These are phyloP conservation scores for Anguilla obscura DNA, from an alignment of 2,797 vertebrate species.

Conservation along the genomic window DNA sequence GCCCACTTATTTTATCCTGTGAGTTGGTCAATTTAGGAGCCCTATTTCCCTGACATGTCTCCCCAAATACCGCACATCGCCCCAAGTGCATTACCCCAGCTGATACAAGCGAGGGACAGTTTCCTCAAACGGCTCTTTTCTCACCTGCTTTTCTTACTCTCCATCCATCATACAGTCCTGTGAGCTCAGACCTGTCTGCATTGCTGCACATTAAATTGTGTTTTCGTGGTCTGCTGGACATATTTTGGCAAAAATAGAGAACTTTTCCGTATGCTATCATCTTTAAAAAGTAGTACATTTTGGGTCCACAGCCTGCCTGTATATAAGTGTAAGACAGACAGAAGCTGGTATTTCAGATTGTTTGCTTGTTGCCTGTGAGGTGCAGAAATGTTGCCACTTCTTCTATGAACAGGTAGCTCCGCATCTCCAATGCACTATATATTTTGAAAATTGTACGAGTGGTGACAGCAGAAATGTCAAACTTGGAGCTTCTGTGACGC, in stretches of 20 bases:
- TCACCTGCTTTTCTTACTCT: neutral
- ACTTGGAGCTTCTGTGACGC: neutral
- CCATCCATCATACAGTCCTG: neutral
- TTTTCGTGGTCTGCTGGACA: neutral
- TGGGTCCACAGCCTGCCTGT: neutral
- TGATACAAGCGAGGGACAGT: neutral
- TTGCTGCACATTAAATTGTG: neutral
- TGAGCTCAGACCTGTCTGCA: neutral
- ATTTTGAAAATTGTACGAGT: neutral
- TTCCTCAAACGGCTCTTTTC: neutral
- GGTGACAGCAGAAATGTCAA: neutral
- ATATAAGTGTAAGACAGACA: neutral
- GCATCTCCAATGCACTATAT: neutral
- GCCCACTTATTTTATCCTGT: conserved; percentile 9
- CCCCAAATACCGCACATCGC: neutral
- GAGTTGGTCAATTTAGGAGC: conserved; percentile 15
- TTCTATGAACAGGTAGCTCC: neutral
- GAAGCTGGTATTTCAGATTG: neutral
- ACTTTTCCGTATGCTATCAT: no score
- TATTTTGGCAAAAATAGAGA: neutral
- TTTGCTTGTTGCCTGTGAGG: neutral
- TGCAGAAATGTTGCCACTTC: neutral
- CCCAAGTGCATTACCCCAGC: neutral
- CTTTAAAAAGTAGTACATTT: neutral
- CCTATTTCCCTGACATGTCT: neutral